Conservation (phyloP, 2,888 invertebrate genomes). For the Caenorhabditis imperialis region DNA sequence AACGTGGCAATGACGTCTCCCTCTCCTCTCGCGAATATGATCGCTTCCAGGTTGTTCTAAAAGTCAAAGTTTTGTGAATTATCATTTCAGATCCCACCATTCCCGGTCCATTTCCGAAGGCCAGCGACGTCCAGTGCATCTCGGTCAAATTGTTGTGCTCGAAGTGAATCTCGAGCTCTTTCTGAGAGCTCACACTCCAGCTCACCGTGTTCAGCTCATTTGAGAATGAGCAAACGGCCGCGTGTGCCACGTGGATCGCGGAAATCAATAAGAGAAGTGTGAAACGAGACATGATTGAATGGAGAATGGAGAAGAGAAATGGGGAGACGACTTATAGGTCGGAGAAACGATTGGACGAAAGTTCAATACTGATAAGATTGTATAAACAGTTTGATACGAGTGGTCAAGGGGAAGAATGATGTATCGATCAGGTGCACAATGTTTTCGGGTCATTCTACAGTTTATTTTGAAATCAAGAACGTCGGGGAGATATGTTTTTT, state of each 20-base stretch:
- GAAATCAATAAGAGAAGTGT: conserved; percentile 1
- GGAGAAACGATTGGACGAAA: conserved; percentile 8
- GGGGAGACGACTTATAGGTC: conserved; percentile 25
- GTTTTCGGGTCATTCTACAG: background rate
- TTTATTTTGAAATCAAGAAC: conserved; percentile 1
- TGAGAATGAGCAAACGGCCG: conserved; percentile 26
- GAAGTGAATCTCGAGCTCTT: conserved; percentile 23
- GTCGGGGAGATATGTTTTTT: background rate
- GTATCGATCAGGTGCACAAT: too few relatives aligned
- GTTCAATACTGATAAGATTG: background rate
- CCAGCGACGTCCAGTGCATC: conserved; percentile 38
- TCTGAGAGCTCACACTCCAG: conserved; percentile 9
- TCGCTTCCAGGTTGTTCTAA: conserved; percentile 44
- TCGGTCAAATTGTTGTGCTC: conserved; percentile 42
- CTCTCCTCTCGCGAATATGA: conserved; percentile 25
- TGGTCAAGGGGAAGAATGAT: too few relatives aligned
- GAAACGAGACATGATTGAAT: background rate
- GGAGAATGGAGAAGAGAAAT: background rate
- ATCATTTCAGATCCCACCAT: conserved; percentile 14
- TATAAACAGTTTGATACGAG: background rate
- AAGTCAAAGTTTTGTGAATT: background rate
- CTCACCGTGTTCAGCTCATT: conserved; percentile 12
- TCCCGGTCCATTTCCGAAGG: conserved; percentile 49
- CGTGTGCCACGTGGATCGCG: background rate
- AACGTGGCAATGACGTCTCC: conserved; percentile 14